Evolutionary conservation across 2,888 invertebrate species (phyloP).

Genomic region (Trichacis sp.): DNA sequence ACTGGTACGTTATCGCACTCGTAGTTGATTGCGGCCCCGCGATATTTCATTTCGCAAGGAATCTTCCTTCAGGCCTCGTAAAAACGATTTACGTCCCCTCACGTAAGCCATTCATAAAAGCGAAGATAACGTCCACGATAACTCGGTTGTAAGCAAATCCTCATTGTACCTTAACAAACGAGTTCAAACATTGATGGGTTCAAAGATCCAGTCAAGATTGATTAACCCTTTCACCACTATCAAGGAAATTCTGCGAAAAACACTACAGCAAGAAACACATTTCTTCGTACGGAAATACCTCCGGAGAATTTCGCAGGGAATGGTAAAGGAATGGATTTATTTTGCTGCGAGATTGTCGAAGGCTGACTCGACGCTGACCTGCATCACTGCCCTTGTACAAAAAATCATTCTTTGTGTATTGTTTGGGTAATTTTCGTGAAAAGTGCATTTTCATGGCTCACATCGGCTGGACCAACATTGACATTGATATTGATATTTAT

Average conservation of each 20-base stretch:
- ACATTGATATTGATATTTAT: too few species aligned
- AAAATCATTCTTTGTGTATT: too few species aligned
- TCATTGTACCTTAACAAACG: background rate
- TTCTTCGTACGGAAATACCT: background rate
- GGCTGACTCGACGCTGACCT: too few species aligned
- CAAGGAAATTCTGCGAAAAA: background rate
- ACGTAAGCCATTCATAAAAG: background rate
- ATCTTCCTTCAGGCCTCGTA: slow-evolving; percentile 12
- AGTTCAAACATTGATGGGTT: background rate
- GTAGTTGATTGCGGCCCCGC: slow-evolving; percentile 8
- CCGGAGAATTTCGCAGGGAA: too few species aligned
- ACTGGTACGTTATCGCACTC: slow-evolving; percentile 11
- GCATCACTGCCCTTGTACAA: too few species aligned
- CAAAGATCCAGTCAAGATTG: background rate
- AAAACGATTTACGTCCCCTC: slow-evolving; percentile 3
- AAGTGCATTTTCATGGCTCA: too few species aligned
- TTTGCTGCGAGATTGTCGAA: too few species aligned
- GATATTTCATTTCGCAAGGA: slow-evolving; percentile 12
- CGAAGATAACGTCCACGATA: background rate
- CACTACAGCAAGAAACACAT: background rate
- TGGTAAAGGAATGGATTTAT: too few species aligned
- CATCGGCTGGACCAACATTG: too few species aligned
- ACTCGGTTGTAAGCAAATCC: slow-evolving; percentile 4
- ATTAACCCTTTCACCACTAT: background rate
- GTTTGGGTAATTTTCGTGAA: too few species aligned